Evolutionary conservation across 2,113 vertebrate genomes (phyloP).

Genomic region (Mirounga angustirostris): DNA sequence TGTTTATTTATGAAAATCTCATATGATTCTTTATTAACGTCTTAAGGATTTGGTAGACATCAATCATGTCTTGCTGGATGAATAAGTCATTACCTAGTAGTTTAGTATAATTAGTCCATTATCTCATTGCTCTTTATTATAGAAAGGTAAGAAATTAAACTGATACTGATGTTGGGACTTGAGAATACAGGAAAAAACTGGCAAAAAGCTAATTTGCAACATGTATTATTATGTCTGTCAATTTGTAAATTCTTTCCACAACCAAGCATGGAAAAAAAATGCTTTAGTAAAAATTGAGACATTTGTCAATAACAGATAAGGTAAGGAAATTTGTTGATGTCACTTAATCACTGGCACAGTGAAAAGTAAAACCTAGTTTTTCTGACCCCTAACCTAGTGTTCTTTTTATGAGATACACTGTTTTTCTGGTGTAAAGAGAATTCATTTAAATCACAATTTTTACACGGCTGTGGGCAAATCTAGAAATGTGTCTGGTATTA

Average conservation of each 20-base stretch:
- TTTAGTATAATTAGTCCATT: neutral
- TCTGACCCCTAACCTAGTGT: neutral
- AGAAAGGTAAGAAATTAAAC: constrained; percentile 26
- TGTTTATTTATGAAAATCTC: constrained; percentile 34
- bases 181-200: constrained; percentile 23
- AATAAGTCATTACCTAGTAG: constrained; percentile 38
- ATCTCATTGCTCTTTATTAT: neutral
- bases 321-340: neutral
- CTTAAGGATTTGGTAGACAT: neutral
- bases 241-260: constrained; percentile 50
- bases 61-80: neutral
- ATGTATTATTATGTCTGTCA: neutral
- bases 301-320: constrained; percentile 21
- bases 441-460: constrained; percentile 35
- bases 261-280: constrained; percentile 26
- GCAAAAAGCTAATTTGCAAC: neutral
- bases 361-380: constrained; percentile 18
- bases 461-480: neutral
- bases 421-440: neutral
- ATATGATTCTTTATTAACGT: constrained; percentile 51
- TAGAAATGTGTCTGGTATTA: neutral
- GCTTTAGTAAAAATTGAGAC: neutral
- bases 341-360: constrained; percentile 9
- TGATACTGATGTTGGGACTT: neutral
- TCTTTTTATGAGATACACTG: neutral